Evolutionary conservation across 2,113 vertebrate genomes (phyloP).

Genomic region (Sakesphorus luctuosus): DNA sequence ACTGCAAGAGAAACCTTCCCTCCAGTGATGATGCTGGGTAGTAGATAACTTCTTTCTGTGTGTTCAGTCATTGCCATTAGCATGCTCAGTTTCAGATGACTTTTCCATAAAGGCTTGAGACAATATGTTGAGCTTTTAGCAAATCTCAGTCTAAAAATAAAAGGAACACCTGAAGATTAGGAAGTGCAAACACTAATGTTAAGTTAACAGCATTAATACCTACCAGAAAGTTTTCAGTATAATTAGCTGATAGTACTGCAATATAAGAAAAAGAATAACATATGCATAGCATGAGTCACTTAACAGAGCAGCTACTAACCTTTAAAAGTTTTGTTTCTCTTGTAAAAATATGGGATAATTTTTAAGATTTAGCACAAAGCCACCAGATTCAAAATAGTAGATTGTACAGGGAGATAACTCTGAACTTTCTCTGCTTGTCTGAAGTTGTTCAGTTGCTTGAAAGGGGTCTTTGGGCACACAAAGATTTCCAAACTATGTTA

Average conservation of each 20-base stretch:
- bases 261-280: neutral
- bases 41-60: neutral
- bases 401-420: neutral
- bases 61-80: neutral
- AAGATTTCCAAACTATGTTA: neutral
- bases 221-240: neutral
- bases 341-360: neutral
- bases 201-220: neutral
- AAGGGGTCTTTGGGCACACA: neutral
- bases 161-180: neutral
- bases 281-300: neutral
- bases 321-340: neutral
- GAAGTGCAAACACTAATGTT: neutral
- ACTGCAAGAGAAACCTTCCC: neutral
- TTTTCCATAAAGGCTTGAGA: neutral
- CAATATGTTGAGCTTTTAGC: neutral
- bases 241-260: neutral
- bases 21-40: neutral
- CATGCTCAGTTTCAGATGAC: neutral
- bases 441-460: neutral
- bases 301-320: neutral
- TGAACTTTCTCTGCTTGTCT: neutral
- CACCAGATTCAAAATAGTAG: neutral
- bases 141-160: constrained; percentile 7
- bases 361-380: neutral